A percentile compares a stretch with the other conserved stretches of the same genome.
Evolutionary conservation across 2,888 invertebrate species (phyloP).

Genomic region (Micoletzkya japonica): DNA sequence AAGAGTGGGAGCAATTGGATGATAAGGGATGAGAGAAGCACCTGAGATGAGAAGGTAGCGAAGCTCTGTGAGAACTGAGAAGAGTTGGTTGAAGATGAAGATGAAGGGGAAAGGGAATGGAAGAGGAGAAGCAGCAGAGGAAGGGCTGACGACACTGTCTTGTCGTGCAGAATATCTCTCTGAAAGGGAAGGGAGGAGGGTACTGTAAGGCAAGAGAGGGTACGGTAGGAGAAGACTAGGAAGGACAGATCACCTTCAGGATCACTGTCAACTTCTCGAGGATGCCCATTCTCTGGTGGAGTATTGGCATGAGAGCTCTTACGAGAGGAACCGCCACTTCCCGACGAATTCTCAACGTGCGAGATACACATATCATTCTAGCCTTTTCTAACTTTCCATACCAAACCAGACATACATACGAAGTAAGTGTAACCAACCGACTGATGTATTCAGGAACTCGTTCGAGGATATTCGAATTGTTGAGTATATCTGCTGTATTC

Average conservation of each 20-base stretch:
- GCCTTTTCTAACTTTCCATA: not conserved
- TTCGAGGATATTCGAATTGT: slow-evolving; percentile 42
- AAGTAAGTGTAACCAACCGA: slow-evolving; percentile 17
- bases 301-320: slow-evolving; percentile 48
- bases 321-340: slow-evolving; percentile 50
- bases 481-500: slow-evolving; percentile 43
- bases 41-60: slow-evolving; percentile 29
- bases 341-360: slow-evolving; percentile 20
- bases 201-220: not conserved
- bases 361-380: not conserved
- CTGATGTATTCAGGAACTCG: slow-evolving; percentile 18
- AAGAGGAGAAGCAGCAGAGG: slow-evolving; percentile 26
- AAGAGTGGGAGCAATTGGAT: no score
- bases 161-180: slow-evolving; percentile 23
- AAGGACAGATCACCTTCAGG: slow-evolving; percentile 33
- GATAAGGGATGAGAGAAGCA: no score
- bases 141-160: slow-evolving; percentile 22
- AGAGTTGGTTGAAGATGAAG: not conserved
- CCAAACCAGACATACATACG: not conserved
- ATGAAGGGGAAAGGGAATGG: slow-evolving; percentile 18
- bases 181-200: not conserved
- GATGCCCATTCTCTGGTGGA: slow-evolving; percentile 46
- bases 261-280: slow-evolving; percentile 39
- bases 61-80: slow-evolving; percentile 24
- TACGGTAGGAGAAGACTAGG: not conserved